Evolutionary conservation across 1,140 invertebrate genomes (phyloP).

Genomic region (Calliphora vicina): DNA sequence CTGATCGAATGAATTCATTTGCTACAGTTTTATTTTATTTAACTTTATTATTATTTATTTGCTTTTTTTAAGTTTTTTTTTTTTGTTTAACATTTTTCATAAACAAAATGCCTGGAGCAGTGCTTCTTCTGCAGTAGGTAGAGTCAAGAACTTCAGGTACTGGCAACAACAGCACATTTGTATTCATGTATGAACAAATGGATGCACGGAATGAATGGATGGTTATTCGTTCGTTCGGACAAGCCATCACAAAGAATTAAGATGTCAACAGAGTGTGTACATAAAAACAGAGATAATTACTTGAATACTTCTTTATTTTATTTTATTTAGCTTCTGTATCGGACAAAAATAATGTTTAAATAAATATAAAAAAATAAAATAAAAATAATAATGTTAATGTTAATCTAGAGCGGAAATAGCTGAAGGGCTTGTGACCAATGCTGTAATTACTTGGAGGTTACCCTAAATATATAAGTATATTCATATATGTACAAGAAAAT

Average conservation of each 20-base stretch:
- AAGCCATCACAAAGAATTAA: conserved; percentile 29
- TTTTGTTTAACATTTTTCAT: conserved; percentile 23
- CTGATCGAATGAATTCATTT: conserved; percentile 31
- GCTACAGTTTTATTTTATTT: conserved; percentile 2
- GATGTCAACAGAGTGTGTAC: conserved; percentile 27
- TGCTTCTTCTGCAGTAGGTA: conserved; percentile 16
- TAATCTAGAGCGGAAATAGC: conserved; percentile 35
- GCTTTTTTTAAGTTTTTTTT: background rate
- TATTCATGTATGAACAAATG: conserved; percentile 4
- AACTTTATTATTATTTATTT: background rate
- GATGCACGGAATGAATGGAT: background rate
- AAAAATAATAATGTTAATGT: background rate
- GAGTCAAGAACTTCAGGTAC: conserved; percentile 13
- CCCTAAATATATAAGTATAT: background rate
- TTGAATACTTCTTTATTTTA: conserved; percentile 15
- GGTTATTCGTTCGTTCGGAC: background rate
- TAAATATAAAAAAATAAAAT: background rate
- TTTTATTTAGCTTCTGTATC: conserved; percentile 11
- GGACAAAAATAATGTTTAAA: background rate
- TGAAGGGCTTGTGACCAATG: conserved; percentile 18
- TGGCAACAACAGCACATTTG: background rate
- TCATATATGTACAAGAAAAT: too few relatives aligned
- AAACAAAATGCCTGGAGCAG: background rate
- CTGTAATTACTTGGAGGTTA: conserved; percentile 28
- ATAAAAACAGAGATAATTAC: conserved; percentile 20